These are phyloP conservation scores for Heliornis fulica DNA, from an alignment of 2,113 vertebrate species.

Conservation along the genomic window DNA sequence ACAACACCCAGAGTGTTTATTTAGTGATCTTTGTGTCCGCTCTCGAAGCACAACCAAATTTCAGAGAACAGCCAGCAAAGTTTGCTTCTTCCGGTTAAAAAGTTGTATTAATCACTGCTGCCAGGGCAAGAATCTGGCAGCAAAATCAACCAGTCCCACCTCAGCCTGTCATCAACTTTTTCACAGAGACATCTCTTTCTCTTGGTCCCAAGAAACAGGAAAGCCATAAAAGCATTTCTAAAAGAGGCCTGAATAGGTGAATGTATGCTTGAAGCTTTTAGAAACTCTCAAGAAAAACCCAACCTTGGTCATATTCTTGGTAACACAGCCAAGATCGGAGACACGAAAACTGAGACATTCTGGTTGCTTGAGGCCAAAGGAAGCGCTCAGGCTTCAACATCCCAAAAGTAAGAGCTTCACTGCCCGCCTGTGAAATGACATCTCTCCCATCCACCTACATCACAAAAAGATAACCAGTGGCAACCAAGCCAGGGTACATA, in stretches of 20 bases:
- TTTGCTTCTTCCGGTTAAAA: neutral
- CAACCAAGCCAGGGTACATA: neutral
- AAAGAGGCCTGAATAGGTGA: neutral
- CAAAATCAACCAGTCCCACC: neutral
- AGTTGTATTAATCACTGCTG: neutral
- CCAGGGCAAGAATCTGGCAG: neutral
- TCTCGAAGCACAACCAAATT: neutral
- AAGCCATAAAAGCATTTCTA: neutral
- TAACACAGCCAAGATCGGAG: neutral
- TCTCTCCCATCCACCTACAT: neutral
- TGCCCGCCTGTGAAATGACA: neutral
- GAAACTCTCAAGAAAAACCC: neutral
- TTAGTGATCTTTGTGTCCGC: neutral
- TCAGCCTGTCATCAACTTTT: neutral
- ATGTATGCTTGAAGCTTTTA: neutral
- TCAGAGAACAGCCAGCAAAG: neutral
- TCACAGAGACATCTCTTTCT: neutral
- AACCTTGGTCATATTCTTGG: neutral
- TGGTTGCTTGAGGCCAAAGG: rapidly evolving
- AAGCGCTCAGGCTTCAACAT: neutral
- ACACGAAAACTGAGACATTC: rapidly evolving
- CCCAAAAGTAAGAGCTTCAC: neutral
- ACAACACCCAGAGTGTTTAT: neutral
- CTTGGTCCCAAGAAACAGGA: neutral
- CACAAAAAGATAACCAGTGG: neutral